Evolutionary conservation across 2,797 vertebrate genomes (phyloP), one percentile per base, ranked within the genome.

Genomic region (Malurus leucopterus): DNA sequence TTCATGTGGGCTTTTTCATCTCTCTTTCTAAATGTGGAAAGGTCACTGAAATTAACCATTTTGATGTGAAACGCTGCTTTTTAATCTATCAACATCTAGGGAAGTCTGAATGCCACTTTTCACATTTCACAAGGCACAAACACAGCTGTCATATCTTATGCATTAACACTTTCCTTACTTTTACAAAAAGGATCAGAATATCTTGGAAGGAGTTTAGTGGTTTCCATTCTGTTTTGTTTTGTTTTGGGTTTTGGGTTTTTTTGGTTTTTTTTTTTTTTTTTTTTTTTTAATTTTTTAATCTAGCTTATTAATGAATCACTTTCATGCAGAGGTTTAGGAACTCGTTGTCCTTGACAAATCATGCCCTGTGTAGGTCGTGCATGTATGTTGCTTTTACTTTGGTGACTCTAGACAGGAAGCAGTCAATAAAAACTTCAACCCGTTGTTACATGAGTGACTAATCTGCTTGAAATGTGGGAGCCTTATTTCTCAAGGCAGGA

Each of bases 11-110:
- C 6, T 67, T 86, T 86, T 82, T 70, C 49, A 70, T 72, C 10
- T 88, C 77, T 71, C 47, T 77, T 86, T 78, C 9, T 62, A 40
- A 76, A 46, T 38, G 21, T 2, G 8, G 59, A 92, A 91, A 84
- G 49, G 67, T 84, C 71, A 84, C 57, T 47, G 78, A 86, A 91
- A 91, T 92, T 59, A 90, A 73, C 16, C 10, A 59, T 91, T 93
- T 79, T 90, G 30, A 75, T 81, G 16, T 78, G 44, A 86, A 86
- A 86, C 79, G 38, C 17, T 55, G 26, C 16, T 79, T 90, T 84
- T 87, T 62, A 73, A 84, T 70, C 68, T 79, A 51, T 50, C 59
- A 65, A 15, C 32, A 80, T 11, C 36, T 40, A 29, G 47, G 11
- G 30, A 89, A 85, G 26, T 27, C 27, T 78, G 86, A 92, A 86